phyloP scores from a whole-genome alignment of 2,797 vertebrate genomes.

The Tolypeutes matacus region DNA sequence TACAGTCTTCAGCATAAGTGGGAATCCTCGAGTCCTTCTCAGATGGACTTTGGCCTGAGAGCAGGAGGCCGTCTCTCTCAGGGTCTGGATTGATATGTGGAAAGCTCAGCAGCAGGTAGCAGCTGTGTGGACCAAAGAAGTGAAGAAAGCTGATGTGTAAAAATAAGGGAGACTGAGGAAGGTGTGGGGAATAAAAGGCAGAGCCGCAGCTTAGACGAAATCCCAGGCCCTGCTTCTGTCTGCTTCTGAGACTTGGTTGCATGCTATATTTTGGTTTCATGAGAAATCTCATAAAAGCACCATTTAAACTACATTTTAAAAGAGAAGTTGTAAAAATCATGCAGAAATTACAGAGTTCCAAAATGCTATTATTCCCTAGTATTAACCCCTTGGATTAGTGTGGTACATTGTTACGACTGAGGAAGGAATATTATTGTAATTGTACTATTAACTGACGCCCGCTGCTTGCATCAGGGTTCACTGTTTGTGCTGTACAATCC shows the following conservation, averaged over 20 bases:
- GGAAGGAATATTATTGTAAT: too few relatives aligned
- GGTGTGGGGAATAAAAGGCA: rapidly evolving
- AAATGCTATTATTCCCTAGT: too few relatives aligned
- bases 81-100: not conserved
- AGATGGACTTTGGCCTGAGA: not conserved
- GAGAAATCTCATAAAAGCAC: not conserved
- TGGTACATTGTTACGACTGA: too few relatives aligned
- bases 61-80: not conserved
- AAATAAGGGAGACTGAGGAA: too few relatives aligned
- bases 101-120: not conserved
- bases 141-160: not conserved
- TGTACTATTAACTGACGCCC: too few relatives aligned
- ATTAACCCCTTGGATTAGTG: too few relatives aligned
- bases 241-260: not conserved
- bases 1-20: not conserved
- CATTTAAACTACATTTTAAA: not conserved
- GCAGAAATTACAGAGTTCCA: too few relatives aligned
- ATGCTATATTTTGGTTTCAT: not conserved
- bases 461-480: too few relatives aligned
- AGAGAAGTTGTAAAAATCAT: too few relatives aligned
- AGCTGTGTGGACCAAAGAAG: not conserved
- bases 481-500: too few relatives aligned
- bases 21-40: not conserved
- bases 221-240: rapidly evolving
- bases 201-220: rapidly evolving